Base-by-base conservation (phyloP, 2,797 vertebrate genomes). In the Acanthiza pusilla region DNA sequence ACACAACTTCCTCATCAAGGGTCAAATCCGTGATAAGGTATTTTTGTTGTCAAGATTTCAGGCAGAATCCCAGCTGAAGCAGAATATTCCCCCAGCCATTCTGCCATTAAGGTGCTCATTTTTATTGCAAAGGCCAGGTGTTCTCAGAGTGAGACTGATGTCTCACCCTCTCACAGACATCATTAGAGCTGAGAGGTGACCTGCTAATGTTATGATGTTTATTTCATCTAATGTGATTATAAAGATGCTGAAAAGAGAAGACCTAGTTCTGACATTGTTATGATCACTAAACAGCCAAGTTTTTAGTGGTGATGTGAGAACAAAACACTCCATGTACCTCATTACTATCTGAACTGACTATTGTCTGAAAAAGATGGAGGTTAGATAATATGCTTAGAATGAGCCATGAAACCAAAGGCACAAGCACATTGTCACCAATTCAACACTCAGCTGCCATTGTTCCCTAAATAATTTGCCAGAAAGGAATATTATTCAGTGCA, bases 401-500 rank as follows among this genome's bases (percentile, higher is more conserved):
- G 82, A 96, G 84, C 62, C 61, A 34, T 16, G 42, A 78, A 94
- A 92, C 77, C 55, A 85, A 93, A 91, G 66, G 91, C 65, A 75
- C 51, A 81, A 94, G 76, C 48, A 61, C 48, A 57, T 27, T 94
- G 57, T 93, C 85, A 85, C 70, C 55, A 84, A 90, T 89, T 91
- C 87, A 74, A 58, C 70, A 73, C 32, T 82, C 78, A 63, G 61
- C 66, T 95, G 93, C 77, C 57, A 93, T 89, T 93, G 70, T 94
- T 93, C 77, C 91, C 96, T 91, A 93, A 95, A 89, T 96, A 96
- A 97, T 90, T 95, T 81, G 55, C 88, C 10, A 8, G 87, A 91
- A 93, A 96, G 80, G 85, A 90, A 87, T 93, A 91, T 94, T 85
- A 96, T 86, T 96, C 73, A 88, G 34, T 17, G 2, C 80, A 75